Evolutionary conservation across 2,113 vertebrate genomes (phyloP), one percentile per base, ranked within the genome.

Genomic region (Oncorhynchus tshawytscha): DNA sequence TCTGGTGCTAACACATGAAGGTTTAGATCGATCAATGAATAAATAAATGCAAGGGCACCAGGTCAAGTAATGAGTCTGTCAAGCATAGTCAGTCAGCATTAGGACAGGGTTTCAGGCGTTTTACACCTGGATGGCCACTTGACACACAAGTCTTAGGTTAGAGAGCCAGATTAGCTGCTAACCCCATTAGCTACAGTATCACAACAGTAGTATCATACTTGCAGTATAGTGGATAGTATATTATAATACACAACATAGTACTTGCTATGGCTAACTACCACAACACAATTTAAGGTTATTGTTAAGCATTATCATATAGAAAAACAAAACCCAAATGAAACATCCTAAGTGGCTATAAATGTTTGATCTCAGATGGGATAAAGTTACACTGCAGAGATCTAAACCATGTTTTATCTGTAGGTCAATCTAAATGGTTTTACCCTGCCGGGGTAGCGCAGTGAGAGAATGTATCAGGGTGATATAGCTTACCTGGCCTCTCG

Each of bases 401-500:
- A 31, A 67, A 25, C 24, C 15, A 31, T 67, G 65, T 27, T 9
- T 67, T 71, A 81, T 84, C 74, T 72, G 4, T 20, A 20, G 69
- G 76, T 75, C 64, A 0, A 8, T 16, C 78, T 78, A 78, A 78
- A 86, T 68, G 78, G 54, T 12, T 27, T 3, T 18, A 22, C 45
- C 18, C 8, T 78, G 31, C 22, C 70, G 83, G 87, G 85, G 80
- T 12, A 64, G 71, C 74, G 31, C 72, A 80, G 73, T 67, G 51
- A 82, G 51, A 82, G 82, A 57, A 78, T 49, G 60, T 72, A 72
- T 82, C 80, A 73, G 60, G 9, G 22, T 83, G 77, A 25, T 84
- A 79, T 74, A 79, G 79, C 92, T 93, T 90, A 93, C 92, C 90
- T 82, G 86, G 82, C 78, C 80, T 91, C 85, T 87, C 87, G 83